These are phyloP conservation scores for Drosophila anomalata DNA, from an alignment of 2,888 invertebrate genomes.

Conservation along the genomic window DNA sequence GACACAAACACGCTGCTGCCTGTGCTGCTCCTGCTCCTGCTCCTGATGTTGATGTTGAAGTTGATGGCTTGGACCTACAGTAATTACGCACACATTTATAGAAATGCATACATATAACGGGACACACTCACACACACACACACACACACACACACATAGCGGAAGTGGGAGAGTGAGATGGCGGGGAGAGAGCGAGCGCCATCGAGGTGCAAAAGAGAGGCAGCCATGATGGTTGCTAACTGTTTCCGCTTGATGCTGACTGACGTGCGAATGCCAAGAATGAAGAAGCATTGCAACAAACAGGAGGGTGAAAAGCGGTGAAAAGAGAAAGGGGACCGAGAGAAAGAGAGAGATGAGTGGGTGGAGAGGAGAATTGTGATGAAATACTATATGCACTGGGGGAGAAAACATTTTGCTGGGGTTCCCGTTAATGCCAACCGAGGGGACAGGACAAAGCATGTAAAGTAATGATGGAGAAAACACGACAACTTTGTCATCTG, in stretches of 20 bases:
- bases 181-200: neutral
- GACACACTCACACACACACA: slow-evolving; percentile 15
- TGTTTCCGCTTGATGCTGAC: slow-evolving; percentile 68
- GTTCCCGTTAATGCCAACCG: slow-evolving; percentile 21
- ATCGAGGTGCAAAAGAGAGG: slow-evolving; percentile 18
- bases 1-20: slow-evolving; percentile 63
- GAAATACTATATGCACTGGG: slow-evolving; percentile 49
- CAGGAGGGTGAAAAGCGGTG: neutral
- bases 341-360: neutral
- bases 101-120: slow-evolving; percentile 13
- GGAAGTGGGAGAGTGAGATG: slow-evolving; percentile 12
- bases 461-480: slow-evolving; percentile 41
- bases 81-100: slow-evolving; percentile 60
- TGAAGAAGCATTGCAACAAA: slow-evolving; percentile 53
- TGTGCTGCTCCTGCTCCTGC: slow-evolving; percentile 38
- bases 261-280: slow-evolving; percentile 68
- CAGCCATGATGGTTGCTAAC: slow-evolving; percentile 65
- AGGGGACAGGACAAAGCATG: slow-evolving; percentile 22
- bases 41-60: slow-evolving; percentile 50
- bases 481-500: slow-evolving; percentile 34
- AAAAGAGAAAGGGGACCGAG: neutral
- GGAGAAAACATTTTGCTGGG: slow-evolving; percentile 11
- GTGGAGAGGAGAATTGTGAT: slow-evolving; percentile 35
- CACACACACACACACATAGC: slow-evolving; percentile 27
- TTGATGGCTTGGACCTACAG: slow-evolving; percentile 66